phyloP scores from a whole-genome alignment of 2,888 invertebrate species.

The Candidula unifasciata region DNA sequence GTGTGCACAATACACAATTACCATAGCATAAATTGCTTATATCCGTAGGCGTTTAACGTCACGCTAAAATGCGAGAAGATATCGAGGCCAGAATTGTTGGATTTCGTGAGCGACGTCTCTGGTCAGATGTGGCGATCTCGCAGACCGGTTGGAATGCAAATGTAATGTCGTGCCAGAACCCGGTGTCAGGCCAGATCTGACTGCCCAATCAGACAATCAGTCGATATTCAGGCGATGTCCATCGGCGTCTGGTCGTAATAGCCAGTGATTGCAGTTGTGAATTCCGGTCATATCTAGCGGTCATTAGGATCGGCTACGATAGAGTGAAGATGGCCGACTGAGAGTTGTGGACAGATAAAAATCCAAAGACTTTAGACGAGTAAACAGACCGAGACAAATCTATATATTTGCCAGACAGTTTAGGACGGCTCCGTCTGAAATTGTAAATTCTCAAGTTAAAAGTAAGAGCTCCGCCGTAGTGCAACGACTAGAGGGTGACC shows the following conservation, averaged over 20 bases:
- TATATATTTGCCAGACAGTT: too few species aligned
- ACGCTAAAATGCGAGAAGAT: neutral
- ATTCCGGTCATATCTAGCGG: neutral
- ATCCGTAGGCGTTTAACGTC: too few species aligned
- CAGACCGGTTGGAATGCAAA: slow-evolving; percentile 24
- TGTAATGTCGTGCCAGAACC: slow-evolving; percentile 1
- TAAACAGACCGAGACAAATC: too few species aligned
- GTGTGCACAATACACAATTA: neutral
- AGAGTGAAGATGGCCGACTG: neutral
- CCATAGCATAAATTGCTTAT: neutral
- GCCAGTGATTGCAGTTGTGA: neutral
- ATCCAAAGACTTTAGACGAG: neutral
- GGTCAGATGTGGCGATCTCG: slow-evolving; percentile 6
- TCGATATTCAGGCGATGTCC: slow-evolving; percentile 17
- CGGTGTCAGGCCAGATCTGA: neutral
- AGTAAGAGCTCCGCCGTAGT: too few species aligned
- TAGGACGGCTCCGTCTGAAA: too few species aligned
- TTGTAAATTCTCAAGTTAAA: too few species aligned
- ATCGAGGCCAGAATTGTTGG: neutral
- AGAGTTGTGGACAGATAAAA: neutral
- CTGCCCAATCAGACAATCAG: slow-evolving; percentile 18
- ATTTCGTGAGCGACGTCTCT: slow-evolving; percentile 16
- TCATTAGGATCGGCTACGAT: neutral
- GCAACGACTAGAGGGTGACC: neutral
- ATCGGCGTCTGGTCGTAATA: neutral